Conservation (phyloP, 2,888 invertebrate species). For the Phymatocera aterrima region DNA sequence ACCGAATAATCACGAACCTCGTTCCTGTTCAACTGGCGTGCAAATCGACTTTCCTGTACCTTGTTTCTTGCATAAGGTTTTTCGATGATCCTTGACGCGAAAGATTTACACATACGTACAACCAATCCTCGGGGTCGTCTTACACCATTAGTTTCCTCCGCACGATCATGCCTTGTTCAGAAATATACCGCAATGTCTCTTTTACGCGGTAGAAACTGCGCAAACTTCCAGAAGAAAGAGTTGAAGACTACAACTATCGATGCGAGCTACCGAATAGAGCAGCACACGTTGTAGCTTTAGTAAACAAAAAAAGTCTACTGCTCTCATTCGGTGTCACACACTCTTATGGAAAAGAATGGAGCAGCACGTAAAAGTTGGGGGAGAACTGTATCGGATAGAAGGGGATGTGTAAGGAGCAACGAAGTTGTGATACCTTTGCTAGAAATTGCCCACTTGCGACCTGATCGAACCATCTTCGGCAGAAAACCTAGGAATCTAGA, state of each 20-base stretch:
- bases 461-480: neutral
- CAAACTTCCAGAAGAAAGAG: neutral
- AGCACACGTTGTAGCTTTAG: slow-evolving; percentile 6
- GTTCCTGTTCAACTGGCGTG: neutral
- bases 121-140: slow-evolving; percentile 44
- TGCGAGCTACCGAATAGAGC: neutral
- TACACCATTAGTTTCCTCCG: slow-evolving; percentile 2
- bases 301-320: neutral
- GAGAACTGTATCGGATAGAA: neutral
- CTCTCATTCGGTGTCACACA: neutral
- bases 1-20: neutral
- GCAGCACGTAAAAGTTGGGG: neutral
- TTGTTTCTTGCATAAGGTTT: neutral
- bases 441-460: slow-evolving; percentile 6
- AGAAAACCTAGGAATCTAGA: neutral
- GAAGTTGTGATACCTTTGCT: slow-evolving; percentile 1
- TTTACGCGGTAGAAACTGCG: neutral
- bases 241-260: slow-evolving; percentile 7
- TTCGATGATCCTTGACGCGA: slow-evolving; percentile 24
- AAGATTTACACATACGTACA: slow-evolving; percentile 26
- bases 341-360: neutral
- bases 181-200: neutral
- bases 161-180: slow-evolving; percentile 3
- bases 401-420: neutral
- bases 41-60: neutral